phyloP scores from a whole-genome alignment of 1,140 invertebrate species.

The Pinna nobilis region DNA sequence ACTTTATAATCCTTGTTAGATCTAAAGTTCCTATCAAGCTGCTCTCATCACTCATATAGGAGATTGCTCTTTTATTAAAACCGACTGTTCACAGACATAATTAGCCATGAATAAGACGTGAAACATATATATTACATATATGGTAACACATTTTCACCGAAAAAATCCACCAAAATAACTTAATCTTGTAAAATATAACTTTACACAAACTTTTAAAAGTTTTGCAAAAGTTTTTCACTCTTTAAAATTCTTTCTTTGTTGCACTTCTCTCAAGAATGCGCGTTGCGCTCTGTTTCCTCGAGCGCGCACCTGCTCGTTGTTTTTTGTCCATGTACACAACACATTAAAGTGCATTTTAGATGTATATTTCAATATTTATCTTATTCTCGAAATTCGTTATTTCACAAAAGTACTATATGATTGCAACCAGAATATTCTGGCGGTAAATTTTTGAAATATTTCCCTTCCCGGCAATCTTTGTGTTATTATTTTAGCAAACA shows the following conservation, averaged over 20 bases:
- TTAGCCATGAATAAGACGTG: neutral
- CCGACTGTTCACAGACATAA: neutral
- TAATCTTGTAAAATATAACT: neutral
- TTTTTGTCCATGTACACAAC: neutral
- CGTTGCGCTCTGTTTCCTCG: neutral
- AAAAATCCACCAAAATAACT: neutral
- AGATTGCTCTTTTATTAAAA: neutral
- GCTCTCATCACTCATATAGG: neutral
- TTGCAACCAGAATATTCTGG: neutral
- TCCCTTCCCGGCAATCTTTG: conserved; percentile 3
- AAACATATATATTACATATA: neutral
- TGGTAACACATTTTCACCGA: too few relatives aligned
- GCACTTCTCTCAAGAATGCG: neutral
- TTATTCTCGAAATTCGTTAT: neutral
- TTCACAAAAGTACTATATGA: neutral
- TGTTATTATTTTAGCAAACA: neutral
- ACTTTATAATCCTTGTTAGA: too few relatives aligned
- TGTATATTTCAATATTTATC: neutral
- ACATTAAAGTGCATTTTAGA: neutral
- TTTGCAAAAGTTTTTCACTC: neutral
- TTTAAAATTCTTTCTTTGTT: neutral
- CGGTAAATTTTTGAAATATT: conserved; percentile 17
- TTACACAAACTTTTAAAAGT: neutral
- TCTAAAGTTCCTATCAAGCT: neutral
- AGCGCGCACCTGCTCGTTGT: neutral